A percentile compares a stretch with the other conserved stretches of the same genome.
Evolutionary conservation across 2,888 invertebrate species (phyloP).

Genomic region (Eustalomyia histrio): DNA sequence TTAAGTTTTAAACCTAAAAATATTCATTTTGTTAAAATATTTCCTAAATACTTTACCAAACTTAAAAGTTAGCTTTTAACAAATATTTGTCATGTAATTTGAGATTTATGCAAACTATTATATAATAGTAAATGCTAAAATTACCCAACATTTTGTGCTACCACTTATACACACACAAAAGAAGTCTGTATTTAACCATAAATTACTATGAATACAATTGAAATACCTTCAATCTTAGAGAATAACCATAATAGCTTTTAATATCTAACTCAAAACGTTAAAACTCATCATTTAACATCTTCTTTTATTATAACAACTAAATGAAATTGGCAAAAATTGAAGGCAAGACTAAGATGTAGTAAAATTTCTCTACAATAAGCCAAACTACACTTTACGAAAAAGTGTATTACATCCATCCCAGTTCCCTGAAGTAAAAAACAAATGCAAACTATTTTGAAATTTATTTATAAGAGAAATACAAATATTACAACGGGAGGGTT

Average conservation of each 20-base stretch:
- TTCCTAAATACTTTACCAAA: neutral
- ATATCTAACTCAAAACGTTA: conserved; percentile 43
- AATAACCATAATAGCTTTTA: conserved; percentile 43
- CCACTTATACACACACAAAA: neutral
- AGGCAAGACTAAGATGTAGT: conserved; percentile 23
- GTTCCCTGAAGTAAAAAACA: conserved; percentile 42
- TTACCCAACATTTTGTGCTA: neutral
- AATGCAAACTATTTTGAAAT: conserved; percentile 52
- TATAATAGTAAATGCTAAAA: conserved; percentile 19
- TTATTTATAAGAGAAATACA: conserved; percentile 42
- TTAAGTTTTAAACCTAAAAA: neutral
- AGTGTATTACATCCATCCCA: neutral
- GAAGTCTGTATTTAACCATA: conserved; percentile 28
- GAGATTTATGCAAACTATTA: conserved; percentile 22
- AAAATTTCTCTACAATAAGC: conserved; percentile 19
- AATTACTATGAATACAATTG: conserved; percentile 33
- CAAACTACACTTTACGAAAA: neutral
- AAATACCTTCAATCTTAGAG: conserved; percentile 32
- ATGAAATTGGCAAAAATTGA: conserved; percentile 12
- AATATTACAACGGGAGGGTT: conserved; percentile 55
- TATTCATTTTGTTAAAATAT: neutral
- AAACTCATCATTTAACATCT: conserved; percentile 53
- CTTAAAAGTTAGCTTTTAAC: neutral
- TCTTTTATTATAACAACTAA: conserved; percentile 33
- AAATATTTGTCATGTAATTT: conserved; percentile 49